phyloP scores from a whole-genome alignment of 2,888 invertebrate genomes.

The Hirudinaria manillensis region DNA sequence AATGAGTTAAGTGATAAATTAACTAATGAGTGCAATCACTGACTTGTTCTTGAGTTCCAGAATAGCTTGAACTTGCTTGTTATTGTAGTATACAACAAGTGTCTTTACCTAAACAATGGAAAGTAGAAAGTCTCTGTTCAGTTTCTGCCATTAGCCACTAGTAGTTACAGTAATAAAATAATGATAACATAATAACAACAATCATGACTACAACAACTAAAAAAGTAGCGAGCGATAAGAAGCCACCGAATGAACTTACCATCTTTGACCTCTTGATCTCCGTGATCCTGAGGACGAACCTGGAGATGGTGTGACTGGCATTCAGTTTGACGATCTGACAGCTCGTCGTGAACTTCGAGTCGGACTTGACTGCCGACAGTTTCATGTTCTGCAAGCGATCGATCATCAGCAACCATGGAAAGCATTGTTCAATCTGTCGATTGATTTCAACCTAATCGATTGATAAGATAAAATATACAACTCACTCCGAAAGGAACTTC shows the following conservation, averaged over 20 bases:
- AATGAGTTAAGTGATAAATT: too few relatives aligned
- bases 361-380: conserved; percentile 83
- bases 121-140: too few relatives aligned
- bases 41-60: conserved; percentile 88
- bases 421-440: neutral
- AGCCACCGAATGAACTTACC: conserved; percentile 57
- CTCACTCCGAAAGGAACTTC: conserved; percentile 67
- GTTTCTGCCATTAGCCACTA: too few relatives aligned
- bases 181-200: neutral
- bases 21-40: conserved; percentile 33
- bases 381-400: conserved; percentile 68
- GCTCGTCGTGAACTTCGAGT: conserved; percentile 94
- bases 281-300: conserved; percentile 83
- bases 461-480: conserved; percentile 24
- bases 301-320: conserved; percentile 88
- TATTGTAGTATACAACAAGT: conserved; percentile 92
- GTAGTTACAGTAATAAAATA: too few relatives aligned
- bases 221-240: neutral
- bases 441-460: neutral
- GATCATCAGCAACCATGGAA: too few relatives aligned
- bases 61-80: conserved; percentile 83
- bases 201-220: neutral
- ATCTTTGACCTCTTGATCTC: conserved; percentile 94
- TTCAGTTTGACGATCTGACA: conserved; percentile 93
- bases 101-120: conserved; percentile 62